These are phyloP conservation scores for Prunella himalayana DNA, from an alignment of 2,113 vertebrate genomes.

Conservation along the genomic window DNA sequence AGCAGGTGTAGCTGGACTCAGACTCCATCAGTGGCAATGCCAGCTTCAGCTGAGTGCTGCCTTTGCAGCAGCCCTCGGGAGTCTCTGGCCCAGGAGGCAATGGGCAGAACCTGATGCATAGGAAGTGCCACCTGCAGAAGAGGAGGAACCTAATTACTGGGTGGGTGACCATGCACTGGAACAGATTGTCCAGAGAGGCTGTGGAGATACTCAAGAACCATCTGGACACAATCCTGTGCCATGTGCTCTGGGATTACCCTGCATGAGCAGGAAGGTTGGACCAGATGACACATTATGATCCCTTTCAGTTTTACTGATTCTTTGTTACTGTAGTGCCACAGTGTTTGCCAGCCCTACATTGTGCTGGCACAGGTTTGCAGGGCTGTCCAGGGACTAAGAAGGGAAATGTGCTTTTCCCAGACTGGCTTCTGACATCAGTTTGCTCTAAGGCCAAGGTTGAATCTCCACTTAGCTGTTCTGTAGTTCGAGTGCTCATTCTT, in stretches of 20 bases:
- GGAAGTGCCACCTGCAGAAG: background rate
- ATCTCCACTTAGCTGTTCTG: background rate
- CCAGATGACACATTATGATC: background rate
- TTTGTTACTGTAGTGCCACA: fast-evolving
- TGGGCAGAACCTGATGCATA: background rate
- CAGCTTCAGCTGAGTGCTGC: background rate
- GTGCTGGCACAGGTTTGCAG: background rate
- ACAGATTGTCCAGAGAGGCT: background rate
- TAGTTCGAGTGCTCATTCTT: background rate
- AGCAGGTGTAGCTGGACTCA: fast-evolving
- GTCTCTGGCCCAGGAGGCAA: background rate
- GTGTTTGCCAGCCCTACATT: background rate
- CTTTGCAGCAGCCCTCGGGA: background rate
- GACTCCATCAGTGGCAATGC: background rate
- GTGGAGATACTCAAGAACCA: background rate
- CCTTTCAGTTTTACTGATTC: background rate
- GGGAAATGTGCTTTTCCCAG: background rate
- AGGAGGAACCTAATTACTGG: background rate
- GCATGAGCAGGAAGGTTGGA: background rate
- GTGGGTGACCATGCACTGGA: background rate
- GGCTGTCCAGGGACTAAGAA: background rate
- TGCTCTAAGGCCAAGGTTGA: background rate
- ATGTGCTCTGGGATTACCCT: background rate
- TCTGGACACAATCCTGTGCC: background rate
- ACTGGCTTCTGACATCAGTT: background rate